These are phyloP conservation scores for Apodemia zela DNA, from an alignment of 2,888 invertebrate species.

Conservation along the genomic window DNA sequence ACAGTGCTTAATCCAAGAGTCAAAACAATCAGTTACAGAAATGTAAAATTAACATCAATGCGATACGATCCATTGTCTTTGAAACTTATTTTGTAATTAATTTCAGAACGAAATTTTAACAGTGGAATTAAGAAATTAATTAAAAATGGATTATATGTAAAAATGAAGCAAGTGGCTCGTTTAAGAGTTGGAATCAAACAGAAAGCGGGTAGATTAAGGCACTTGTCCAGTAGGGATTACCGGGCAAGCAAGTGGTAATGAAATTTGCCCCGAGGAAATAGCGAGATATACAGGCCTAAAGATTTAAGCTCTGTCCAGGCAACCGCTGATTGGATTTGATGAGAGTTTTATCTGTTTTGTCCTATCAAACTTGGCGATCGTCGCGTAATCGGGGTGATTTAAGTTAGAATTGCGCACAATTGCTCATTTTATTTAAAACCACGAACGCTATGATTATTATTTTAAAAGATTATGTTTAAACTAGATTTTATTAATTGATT, in stretches of 20 bases:
- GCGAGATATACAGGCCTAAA: constrained; percentile 58
- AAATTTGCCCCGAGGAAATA: constrained; percentile 73
- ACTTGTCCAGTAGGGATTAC: constrained; percentile 69
- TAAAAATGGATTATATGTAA: constrained; percentile 76
- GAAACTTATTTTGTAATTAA: constrained; percentile 66
- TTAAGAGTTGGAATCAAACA: constrained; percentile 70
- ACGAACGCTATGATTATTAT: constrained; percentile 36
- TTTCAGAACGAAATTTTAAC: constrained; percentile 68
- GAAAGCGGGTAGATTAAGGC: constrained; percentile 70
- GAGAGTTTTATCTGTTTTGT: constrained; percentile 73
- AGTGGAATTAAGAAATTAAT: constrained; percentile 64
- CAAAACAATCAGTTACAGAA: constrained; percentile 55
- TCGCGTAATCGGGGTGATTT: constrained; percentile 53
- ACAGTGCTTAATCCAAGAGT: constrained; percentile 33
- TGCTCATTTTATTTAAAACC: constrained; percentile 44
- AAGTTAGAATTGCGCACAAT: constrained; percentile 56
- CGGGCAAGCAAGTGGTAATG: constrained; percentile 74
- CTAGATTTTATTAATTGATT: background rate
- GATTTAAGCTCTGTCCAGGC: constrained; percentile 69
- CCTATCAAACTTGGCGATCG: constrained; percentile 52
- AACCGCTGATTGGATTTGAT: constrained; percentile 74
- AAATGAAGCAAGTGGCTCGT: constrained; percentile 68
- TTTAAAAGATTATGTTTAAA: constrained; percentile 26
- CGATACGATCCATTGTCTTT: constrained; percentile 65
- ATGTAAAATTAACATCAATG: constrained; percentile 56